phyloP scores from a whole-genome alignment of 2,113 vertebrate genomes.

The Lethenteron reissneri region DNA sequence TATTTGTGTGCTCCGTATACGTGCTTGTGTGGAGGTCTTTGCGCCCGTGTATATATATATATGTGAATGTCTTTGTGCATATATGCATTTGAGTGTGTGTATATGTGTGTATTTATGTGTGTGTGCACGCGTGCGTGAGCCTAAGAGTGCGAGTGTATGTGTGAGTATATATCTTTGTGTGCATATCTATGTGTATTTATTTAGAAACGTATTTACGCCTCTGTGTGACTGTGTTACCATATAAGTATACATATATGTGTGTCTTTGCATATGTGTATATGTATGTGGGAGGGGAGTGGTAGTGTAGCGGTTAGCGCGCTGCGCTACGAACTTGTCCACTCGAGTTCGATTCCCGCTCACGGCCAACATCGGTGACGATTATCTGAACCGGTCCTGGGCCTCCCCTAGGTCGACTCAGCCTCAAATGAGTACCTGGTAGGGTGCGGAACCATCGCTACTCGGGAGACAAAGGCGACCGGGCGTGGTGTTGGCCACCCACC shows the following conservation, averaged over 20 bases:
- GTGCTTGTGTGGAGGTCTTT: constrained; percentile 20
- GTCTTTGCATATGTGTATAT: background rate
- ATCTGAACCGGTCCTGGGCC: too few species aligned
- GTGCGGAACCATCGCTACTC: too few species aligned
- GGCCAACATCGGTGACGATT: too few species aligned
- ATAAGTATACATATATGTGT: background rate
- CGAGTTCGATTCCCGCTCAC: too few species aligned
- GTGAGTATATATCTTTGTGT: constrained; percentile 9
- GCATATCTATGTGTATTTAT: background rate
- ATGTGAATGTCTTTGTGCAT: constrained; percentile 9
- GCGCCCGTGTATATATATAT: constrained; percentile 12
- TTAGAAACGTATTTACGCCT: background rate
- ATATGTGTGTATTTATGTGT: background rate
- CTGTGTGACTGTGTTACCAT: background rate
- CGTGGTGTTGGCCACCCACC: too few species aligned
- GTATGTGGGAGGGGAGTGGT: background rate
- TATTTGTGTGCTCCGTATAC: background rate
- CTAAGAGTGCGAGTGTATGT: background rate
- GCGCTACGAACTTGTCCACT: too few species aligned
- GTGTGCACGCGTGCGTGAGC: background rate
- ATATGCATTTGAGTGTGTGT: constrained; percentile 10
- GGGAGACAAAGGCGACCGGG: too few species aligned
- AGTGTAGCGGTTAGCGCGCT: too few species aligned
- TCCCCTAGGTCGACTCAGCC: too few species aligned
- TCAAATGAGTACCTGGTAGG: too few species aligned